Evolutionary conservation across 2,797 vertebrate species (phyloP).

Genomic region (Mycteria americana): DNA sequence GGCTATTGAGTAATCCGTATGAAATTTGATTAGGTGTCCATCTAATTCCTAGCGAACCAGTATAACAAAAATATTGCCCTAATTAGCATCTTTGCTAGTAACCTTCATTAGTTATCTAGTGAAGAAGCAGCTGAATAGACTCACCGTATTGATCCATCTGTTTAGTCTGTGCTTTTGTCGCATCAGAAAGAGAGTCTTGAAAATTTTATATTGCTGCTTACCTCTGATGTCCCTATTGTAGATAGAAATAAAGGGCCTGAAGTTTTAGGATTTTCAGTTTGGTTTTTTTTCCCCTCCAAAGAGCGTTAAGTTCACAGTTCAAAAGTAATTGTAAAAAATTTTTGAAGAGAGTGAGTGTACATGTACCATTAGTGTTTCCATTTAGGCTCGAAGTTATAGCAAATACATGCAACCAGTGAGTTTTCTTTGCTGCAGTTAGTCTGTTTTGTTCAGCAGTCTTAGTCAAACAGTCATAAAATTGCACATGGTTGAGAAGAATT

Average conservation of each 20-base stretch:
- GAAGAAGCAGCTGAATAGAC: background rate
- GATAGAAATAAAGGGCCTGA: background rate
- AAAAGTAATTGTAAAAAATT: background rate
- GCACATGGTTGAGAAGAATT: background rate
- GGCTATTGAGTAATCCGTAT: background rate
- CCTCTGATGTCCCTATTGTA: background rate
- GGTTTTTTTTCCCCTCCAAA: too few species aligned
- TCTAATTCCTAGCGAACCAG: background rate
- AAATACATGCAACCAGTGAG: background rate
- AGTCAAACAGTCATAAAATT: background rate
- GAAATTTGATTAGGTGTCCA: background rate
- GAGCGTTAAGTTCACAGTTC: background rate
- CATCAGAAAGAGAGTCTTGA: background rate
- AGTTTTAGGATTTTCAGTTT: background rate
- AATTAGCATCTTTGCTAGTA: background rate
- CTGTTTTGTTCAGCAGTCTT: background rate
- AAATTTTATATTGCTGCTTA: background rate
- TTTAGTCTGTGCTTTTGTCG: background rate
- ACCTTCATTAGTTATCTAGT: background rate
- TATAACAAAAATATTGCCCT: background rate
- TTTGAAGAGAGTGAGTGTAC: background rate
- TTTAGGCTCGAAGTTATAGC: background rate
- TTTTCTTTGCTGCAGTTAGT: background rate
- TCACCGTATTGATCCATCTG: background rate
- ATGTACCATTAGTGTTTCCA: background rate